Evolutionary conservation across 2,797 vertebrate species (phyloP), one percentile per base, ranked within the genome.

Genomic region (Paguma larvata): DNA sequence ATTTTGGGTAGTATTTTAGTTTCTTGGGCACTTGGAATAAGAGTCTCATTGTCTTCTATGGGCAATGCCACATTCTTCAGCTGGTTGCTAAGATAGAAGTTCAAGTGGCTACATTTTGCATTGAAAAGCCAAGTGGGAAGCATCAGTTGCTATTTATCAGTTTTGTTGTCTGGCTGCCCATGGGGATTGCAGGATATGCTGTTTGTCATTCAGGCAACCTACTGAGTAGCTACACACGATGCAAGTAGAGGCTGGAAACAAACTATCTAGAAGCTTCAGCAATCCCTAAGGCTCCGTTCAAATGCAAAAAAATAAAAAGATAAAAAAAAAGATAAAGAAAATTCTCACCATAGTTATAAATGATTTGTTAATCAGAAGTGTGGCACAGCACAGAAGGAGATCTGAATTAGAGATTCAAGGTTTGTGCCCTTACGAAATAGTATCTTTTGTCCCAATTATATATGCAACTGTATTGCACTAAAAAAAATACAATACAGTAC

Each of bases 41-140:
- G 30, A 88, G 30, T 16, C 34, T 2, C 27, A 62, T 85, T 87
- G 23, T 30, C 59, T 62, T 21, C 51, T 44, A 19, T 30, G 16
- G 14, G 10, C 87, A 79, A 48, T 1, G 16, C 38, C 6, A 59
- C 34, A 21, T 2, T 75, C 59, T 85, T 16, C 27, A 79, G 13
- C 27, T 89, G 16, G 48, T 67, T 93, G 32, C n/a, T 63, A 46
- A 41, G 73, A 86, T 3, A 72, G 21, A 83, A 78, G 34, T 78
- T 78, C 62, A 68, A 83, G 41, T 83, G 48, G 13, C 21, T 89
- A 41, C 9, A 65, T 92, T 93, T 95, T 92, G 34, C 13, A 86
- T 89, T 91, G 84, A 62, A 83, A 96, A 95, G 16, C 27, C 48
- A 84, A 6, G 23, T 62, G 56, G 2, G 4, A 21, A 75, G 32